Evolutionary conservation across 2,797 vertebrate species (phyloP).

Genomic region (Poliocrania exsul): DNA sequence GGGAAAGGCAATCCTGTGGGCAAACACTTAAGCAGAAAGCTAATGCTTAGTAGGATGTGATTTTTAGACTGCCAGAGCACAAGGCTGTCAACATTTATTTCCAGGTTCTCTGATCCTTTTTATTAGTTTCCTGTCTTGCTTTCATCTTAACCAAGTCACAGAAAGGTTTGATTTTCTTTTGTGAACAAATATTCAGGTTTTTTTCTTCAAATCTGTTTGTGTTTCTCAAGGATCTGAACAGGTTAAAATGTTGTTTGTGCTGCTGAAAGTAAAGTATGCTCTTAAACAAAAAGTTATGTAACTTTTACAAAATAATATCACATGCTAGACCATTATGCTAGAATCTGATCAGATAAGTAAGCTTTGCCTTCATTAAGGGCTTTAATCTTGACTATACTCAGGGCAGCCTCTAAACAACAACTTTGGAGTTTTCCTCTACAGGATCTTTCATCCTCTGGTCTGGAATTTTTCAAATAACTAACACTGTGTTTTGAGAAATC

Average conservation of each 20-base stretch:
- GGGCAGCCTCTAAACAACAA: slow-evolving; percentile 9
- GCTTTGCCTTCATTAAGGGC: slow-evolving; percentile 60
- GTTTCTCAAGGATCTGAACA: not conserved
- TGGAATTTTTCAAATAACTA: slow-evolving; percentile 43
- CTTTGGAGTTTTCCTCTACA: slow-evolving; percentile 3
- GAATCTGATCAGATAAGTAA: slow-evolving; percentile 63
- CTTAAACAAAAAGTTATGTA: slow-evolving; percentile 54
- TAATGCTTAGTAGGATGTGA: slow-evolving; percentile 40
- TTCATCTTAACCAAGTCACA: slow-evolving; percentile 19
- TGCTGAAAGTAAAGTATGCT: not conserved
- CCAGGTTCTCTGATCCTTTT: slow-evolving; percentile 59
- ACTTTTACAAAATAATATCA: slow-evolving; percentile 50
- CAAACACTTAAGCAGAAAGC: slow-evolving; percentile 49
- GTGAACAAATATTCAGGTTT: not conserved
- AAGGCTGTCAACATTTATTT: slow-evolving; percentile 57
- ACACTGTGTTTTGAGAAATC: not conserved
- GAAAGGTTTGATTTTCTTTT: slow-evolving; percentile 28
- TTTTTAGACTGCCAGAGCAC: slow-evolving; percentile 26
- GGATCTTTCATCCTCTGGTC: not conserved
- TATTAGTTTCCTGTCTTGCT: slow-evolving; percentile 59
- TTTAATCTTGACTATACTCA: slow-evolving; percentile 59
- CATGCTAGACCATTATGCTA: slow-evolving; percentile 38
- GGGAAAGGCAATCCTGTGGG: slow-evolving; percentile 33
- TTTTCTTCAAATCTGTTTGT: not conserved
- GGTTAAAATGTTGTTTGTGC: slow-evolving; percentile 38